These are phyloP conservation scores for Pyrocoelia pectoralis DNA, from an alignment of 2,888 invertebrate species.

Conservation along the genomic window DNA sequence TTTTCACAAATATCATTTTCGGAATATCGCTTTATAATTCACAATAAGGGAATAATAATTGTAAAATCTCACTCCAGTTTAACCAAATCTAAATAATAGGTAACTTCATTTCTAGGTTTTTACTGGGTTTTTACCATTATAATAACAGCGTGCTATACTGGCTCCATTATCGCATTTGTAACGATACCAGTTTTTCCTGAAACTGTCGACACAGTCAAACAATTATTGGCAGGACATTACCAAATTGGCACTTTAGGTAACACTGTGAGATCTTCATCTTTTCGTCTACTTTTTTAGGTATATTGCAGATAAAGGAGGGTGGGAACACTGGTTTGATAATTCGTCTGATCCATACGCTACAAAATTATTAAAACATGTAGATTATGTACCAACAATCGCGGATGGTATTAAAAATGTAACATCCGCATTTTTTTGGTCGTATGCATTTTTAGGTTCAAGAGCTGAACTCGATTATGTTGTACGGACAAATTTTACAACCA, in stretches of 20 bases:
- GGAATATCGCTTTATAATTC: no score
- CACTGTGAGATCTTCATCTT: conserved; percentile 37
- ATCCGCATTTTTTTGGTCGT: conserved; percentile 79
- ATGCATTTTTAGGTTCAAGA: conserved; percentile 78
- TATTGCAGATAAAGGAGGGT: conserved; percentile 73
- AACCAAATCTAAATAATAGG: no score
- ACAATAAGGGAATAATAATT: no score
- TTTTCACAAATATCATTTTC: no score
- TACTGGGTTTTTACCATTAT: conserved; percentile 90
- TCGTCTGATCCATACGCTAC: conserved; percentile 70
- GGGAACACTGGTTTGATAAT: conserved; percentile 77
- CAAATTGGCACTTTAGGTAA: conserved; percentile 76
- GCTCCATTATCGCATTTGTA: conserved; percentile 85
- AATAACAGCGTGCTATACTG: conserved; percentile 83
- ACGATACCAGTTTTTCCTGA: conserved; percentile 79
- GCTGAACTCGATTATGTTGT: conserved; percentile 77
- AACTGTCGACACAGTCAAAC: conserved; percentile 73
- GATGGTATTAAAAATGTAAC: conserved; percentile 78
- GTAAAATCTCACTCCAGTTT: no score
- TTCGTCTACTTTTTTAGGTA: background rate
- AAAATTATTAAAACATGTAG: conserved; percentile 71
- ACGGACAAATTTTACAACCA: conserved; percentile 73
- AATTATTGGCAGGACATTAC: conserved; percentile 72
- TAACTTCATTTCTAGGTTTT: no score
- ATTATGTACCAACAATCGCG: conserved; percentile 71